phyloP scores from a whole-genome alignment of 2,888 invertebrate genomes.

The Bellardia pandia region DNA sequence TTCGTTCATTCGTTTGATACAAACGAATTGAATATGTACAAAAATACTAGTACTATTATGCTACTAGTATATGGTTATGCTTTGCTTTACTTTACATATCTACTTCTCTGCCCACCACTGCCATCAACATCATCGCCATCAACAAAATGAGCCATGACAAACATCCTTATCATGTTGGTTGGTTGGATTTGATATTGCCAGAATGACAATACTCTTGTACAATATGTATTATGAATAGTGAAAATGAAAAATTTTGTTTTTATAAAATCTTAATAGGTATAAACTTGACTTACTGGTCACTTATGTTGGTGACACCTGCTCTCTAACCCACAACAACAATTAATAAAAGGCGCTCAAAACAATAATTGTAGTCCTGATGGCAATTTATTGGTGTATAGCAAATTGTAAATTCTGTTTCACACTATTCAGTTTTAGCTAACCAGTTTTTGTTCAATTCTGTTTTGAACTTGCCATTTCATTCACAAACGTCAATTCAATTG shows the following conservation, averaged over 20 bases:
- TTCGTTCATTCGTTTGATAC: constrained; percentile 58
- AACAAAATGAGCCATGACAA: constrained; percentile 56
- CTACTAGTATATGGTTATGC: constrained; percentile 35
- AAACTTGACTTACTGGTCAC: too few relatives aligned
- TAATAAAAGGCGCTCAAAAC: too few relatives aligned
- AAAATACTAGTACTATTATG: constrained; percentile 19
- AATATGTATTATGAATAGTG: not conserved
- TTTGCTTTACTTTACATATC: constrained; percentile 22
- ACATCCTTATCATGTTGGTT: constrained; percentile 37
- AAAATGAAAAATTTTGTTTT: not conserved
- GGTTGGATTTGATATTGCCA: constrained; percentile 38
- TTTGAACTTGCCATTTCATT: too few relatives aligned
- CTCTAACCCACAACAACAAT: too few relatives aligned
- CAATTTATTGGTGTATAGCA: too few relatives aligned
- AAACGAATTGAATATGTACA: constrained; percentile 60
- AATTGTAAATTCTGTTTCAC: too few relatives aligned
- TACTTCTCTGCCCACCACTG: constrained; percentile 41
- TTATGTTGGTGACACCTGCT: too few relatives aligned
- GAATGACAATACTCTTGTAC: constrained; percentile 37
- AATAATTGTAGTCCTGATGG: too few relatives aligned
- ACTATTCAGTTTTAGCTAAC: too few relatives aligned
- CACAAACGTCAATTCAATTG: too few relatives aligned
- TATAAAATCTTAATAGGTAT: not conserved
- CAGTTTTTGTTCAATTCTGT: too few relatives aligned
- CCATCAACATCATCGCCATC: constrained; percentile 46